Evolutionary conservation across 2,888 invertebrate genomes (phyloP).

Genomic region (Drosophila nigricruria): DNA sequence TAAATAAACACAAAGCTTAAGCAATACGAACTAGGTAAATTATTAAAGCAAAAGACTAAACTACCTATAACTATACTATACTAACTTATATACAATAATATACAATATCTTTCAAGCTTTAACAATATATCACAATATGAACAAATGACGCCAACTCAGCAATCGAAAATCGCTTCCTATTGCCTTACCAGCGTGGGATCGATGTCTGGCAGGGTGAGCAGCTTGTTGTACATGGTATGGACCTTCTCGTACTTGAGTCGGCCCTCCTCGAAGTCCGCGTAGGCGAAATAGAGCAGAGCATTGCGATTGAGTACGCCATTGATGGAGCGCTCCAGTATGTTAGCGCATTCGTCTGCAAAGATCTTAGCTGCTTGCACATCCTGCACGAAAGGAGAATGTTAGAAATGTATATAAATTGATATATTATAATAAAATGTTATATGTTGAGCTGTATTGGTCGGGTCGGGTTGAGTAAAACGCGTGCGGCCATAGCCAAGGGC

Average conservation of each 20-base stretch:
- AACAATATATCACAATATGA: background rate
- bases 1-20: background rate
- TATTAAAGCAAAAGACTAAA: background rate
- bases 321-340: constrained; percentile 97
- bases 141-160: background rate
- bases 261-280: constrained; percentile 99
- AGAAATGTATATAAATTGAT: background rate
- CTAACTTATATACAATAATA: background rate
- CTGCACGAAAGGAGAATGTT: constrained; percentile 85
- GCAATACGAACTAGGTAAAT: too few species aligned
- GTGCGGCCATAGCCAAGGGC: constrained; percentile 74
- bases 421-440: too few species aligned
- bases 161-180: background rate
- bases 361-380: constrained; percentile 96
- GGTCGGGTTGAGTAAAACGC: constrained; percentile 72
- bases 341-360: constrained; percentile 97
- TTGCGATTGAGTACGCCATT: constrained; percentile 95
- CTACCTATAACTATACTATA: background rate
- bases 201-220: constrained; percentile 94
- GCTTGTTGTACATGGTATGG: constrained; percentile 97
- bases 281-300: constrained; percentile 98
- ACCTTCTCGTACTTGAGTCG: constrained; percentile 97
- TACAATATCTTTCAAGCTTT: background rate
- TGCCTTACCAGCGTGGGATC: constrained; percentile 95
- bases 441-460: background rate